Base-by-base conservation (phyloP, 2,888 invertebrate genomes). In the Pterobdella sp. region DNA sequence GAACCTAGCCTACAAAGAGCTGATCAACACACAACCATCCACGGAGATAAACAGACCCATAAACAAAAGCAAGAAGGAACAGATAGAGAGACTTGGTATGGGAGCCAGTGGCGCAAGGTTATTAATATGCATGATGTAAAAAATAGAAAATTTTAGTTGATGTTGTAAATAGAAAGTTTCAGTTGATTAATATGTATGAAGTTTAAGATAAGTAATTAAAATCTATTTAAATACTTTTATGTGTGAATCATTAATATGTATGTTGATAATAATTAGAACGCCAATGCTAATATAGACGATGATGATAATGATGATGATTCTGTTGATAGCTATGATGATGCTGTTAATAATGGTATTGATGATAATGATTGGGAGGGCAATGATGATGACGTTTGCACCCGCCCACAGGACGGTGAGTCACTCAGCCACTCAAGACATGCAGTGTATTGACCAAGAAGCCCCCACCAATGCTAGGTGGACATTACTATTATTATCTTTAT, bases 81-180 rank as follows among this genome's bases (percentile, higher is more conserved):
- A 93, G 84, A 87, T 91, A 79, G 95, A 96, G 84, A 87, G 97
- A 69, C 88, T 97, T 67, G 97, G 96, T 79, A 95, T 96, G 92
- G 94, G 83, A 35, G 79, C 79, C 76, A 77, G 76, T 64, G 79
- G 80, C 26, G 77, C 77, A 67, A 80, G 80, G 81, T 81, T 74
- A 29, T 75, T n/a, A n/a, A n/a, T n/a, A n/a, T n/a, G n/a, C n/a
- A n/a, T n/a, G n/a, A n/a, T n/a, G n/a, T n/a, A n/a, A n/a, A n/a
- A n/a, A n/a, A n/a, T n/a, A n/a, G n/a, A n/a, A n/a, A n/a, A n/a
- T n/a, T n/a, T n/a, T n/a, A n/a, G n/a, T n/a, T n/a, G n/a, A n/a
- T n/a, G n/a, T n/a, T n/a, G n/a, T n/a, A n/a, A n/a, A n/a, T n/a
- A n/a, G n/a, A n/a, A n/a, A n/a, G n/a, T n/a, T n/a, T n/a, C n/a